Conservation (phyloP, 2,113 vertebrate genomes). For the Fulica atra region DNA sequence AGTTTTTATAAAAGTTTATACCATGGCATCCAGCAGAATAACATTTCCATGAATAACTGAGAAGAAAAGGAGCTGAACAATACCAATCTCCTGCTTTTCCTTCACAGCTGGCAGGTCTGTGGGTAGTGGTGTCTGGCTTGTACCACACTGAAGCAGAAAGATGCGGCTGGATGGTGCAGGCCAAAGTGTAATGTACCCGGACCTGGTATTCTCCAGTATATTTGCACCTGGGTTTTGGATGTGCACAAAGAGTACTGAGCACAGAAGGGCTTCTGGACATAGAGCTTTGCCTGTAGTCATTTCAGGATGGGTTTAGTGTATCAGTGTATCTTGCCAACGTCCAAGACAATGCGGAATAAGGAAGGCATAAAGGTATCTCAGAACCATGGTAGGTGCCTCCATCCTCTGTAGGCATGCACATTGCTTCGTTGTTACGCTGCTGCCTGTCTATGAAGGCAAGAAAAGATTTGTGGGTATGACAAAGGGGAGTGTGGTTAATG, state of each 20-base stretch:
- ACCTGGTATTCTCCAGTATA: not conserved
- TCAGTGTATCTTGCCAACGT: not conserved
- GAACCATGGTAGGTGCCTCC: not conserved
- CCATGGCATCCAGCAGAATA: not conserved
- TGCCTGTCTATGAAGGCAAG: not conserved
- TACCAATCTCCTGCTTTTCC: not conserved
- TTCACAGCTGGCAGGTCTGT: not conserved
- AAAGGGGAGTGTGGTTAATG: not conserved
- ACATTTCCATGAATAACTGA: not conserved
- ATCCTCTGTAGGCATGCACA: not conserved
- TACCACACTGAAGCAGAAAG: rapidly evolving
- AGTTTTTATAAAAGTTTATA: not conserved
- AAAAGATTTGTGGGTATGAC: not conserved
- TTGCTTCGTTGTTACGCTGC: not conserved
- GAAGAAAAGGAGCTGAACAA: not conserved
- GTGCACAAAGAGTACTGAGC: not conserved
- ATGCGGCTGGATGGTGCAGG: too few relatives aligned
- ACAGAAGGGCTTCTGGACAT: not conserved
- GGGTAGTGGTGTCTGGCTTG: not conserved
- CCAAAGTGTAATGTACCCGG: not conserved
- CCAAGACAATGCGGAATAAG: not conserved
- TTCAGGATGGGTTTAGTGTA: not conserved
- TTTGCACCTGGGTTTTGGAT: not conserved
- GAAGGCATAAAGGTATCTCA: not conserved
- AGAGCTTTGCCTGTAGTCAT: not conserved